phyloP scores from a whole-genome alignment of 2,113 vertebrate genomes.

The Hippopotamus amphibius region DNA sequence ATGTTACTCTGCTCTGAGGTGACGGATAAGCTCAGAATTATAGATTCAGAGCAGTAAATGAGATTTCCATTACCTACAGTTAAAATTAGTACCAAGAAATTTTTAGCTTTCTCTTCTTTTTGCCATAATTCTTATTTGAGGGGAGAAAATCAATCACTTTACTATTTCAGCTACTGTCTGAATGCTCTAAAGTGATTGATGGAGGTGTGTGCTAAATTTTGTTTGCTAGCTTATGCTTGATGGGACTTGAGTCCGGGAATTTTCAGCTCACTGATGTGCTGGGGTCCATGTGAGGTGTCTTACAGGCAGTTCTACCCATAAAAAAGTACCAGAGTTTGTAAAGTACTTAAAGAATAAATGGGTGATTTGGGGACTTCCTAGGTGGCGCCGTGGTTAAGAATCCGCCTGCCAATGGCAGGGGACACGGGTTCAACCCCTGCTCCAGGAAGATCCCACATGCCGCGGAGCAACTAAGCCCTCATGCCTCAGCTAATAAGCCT shows the following conservation, averaged over 20 bases:
- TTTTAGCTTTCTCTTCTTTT: constrained; percentile 65
- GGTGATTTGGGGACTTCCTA: not conserved
- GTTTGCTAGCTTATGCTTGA: not conserved
- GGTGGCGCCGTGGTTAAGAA: too few species aligned
- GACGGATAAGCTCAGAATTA: constrained; percentile 73
- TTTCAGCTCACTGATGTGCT: not conserved
- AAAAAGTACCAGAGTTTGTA: not conserved
- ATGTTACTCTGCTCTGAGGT: constrained; percentile 25
- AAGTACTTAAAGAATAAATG: constrained; percentile 15
- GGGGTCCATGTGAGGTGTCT: not conserved
- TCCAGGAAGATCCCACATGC: too few species aligned
- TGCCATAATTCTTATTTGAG: constrained; percentile 55
- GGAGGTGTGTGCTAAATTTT: not conserved
- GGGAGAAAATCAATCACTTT: constrained; percentile 62
- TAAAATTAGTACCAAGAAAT: constrained; percentile 77
- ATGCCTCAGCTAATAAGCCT: too few species aligned
- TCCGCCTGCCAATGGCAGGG: too few species aligned
- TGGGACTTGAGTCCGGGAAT: not conserved
- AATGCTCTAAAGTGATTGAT: constrained; percentile 35
- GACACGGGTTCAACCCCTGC: too few species aligned
- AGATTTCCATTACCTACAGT: constrained; percentile 61
- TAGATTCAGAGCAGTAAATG: constrained; percentile 72
- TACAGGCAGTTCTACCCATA: not conserved
- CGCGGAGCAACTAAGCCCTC: too few species aligned
- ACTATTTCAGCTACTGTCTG: not conserved